Percentiles rank a stretch among this genome's conserved stretches.
Evolutionary conservation across 2,888 invertebrate genomes (phyloP).

Genomic region (Athetis lepigone): DNA sequence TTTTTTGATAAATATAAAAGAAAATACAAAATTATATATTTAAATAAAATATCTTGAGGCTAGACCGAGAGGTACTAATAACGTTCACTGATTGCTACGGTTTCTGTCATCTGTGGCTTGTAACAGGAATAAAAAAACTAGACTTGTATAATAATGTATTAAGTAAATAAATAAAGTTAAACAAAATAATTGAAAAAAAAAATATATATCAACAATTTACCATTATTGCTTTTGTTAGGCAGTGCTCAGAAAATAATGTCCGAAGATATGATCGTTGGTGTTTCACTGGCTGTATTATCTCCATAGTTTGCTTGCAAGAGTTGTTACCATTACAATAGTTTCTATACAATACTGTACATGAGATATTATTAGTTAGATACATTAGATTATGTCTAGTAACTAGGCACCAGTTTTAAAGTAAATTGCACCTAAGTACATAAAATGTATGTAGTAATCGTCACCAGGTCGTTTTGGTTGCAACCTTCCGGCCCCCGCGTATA

Average conservation of each 20-base stretch:
- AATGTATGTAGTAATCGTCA: conserved; percentile 66
- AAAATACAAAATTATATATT: neutral
- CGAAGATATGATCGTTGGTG: neutral
- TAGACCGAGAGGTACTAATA: neutral
- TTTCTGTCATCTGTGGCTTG: neutral
- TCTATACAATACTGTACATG: conserved; percentile 80
- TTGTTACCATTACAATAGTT: conserved; percentile 53
- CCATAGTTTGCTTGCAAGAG: conserved; percentile 41
- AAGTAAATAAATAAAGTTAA: neutral
- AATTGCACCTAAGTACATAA: conserved; percentile 77
- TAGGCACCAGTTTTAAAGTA: conserved; percentile 74
- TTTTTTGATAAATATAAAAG: neutral
- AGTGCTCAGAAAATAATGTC: neutral
- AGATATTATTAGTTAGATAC: conserved; percentile 83
- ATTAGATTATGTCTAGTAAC: conserved; percentile 67
- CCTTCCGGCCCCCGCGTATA: conserved; percentile 67
- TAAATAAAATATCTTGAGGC: neutral
- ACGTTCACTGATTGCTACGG: conserved; percentile 1
- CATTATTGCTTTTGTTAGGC: neutral
- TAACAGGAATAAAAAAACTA: neutral
- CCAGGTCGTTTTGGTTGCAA: conserved; percentile 74
- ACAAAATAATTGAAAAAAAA: neutral
- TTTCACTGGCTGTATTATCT: conserved; percentile 28
- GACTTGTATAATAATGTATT: neutral
- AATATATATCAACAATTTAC: neutral